A percentile compares a stretch with the other conserved stretches of the same genome.
These are phyloP conservation scores for Sitodiplosis mosellana DNA, from an alignment of 1,140 invertebrate genomes.

Conservation along the genomic window DNA sequence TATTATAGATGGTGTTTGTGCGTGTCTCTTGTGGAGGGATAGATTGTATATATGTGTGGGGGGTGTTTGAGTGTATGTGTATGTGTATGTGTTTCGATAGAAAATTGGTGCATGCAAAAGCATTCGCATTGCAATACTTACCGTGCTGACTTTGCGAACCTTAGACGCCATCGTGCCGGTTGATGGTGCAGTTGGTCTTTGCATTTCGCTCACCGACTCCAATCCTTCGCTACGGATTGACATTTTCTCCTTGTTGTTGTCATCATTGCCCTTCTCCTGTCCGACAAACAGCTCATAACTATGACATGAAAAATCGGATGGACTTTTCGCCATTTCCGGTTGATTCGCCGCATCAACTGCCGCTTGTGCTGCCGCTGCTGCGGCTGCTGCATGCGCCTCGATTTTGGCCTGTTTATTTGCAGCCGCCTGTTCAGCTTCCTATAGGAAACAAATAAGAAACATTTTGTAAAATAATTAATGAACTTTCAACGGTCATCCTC, in stretches of 20 bases:
- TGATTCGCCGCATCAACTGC: slow-evolving; percentile 40
- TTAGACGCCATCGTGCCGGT: slow-evolving; percentile 35
- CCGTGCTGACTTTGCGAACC: slow-evolving; percentile 77
- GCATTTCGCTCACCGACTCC: slow-evolving; percentile 71
- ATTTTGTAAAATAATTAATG: too few relatives aligned
- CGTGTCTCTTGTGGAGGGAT: too few relatives aligned
- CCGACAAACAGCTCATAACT: slow-evolving; percentile 80
- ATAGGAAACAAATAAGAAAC: slow-evolving; percentile 1
- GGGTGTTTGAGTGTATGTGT: too few relatives aligned
- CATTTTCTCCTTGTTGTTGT: slow-evolving; percentile 77
- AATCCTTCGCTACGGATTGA: slow-evolving; percentile 69
- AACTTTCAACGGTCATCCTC: too few relatives aligned
- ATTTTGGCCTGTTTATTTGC: slow-evolving; percentile 49
- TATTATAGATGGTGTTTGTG: background rate
- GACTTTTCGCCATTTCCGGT: slow-evolving; percentile 54
- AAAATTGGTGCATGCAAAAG: background rate
- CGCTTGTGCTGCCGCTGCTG: slow-evolving; percentile 31
- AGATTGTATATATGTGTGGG: background rate
- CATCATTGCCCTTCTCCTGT: slow-evolving; percentile 68
- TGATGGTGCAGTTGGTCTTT: slow-evolving; percentile 40
- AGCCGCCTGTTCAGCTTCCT: slow-evolving; percentile 70
- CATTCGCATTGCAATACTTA: slow-evolving; percentile 36
- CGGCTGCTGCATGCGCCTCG: slow-evolving; percentile 46
- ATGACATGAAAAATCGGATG: slow-evolving; percentile 72
- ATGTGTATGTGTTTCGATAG: too few relatives aligned